Conservation (phyloP, 2,113 vertebrate species). For the Pluvianellus socialis region DNA sequence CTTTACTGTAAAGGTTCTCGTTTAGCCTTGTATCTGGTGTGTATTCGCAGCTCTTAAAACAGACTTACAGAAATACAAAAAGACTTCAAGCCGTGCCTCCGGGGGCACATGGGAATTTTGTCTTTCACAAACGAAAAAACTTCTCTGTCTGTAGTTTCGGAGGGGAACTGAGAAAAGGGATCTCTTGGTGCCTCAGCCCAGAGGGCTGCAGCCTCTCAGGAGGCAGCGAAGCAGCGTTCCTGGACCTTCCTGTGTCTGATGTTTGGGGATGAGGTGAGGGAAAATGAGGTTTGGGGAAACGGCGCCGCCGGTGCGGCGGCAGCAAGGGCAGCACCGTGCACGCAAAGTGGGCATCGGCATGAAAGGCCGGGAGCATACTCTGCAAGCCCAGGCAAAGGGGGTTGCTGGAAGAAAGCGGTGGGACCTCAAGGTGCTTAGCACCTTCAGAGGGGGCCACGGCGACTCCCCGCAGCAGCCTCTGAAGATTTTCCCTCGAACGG, state of each 20-base stretch:
- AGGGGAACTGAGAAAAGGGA: neutral
- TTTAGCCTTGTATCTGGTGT: neutral
- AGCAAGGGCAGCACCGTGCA: too few relatives aligned
- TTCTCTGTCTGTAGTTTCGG: neutral
- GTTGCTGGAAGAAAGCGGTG: neutral
- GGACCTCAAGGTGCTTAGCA: neutral
- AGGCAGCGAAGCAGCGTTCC: neutral
- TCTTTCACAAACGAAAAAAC: neutral
- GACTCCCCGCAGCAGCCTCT: neutral
- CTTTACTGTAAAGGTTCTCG: neutral
- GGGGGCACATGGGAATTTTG: neutral
- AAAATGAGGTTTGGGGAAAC: neutral
- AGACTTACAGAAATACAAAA: neutral
- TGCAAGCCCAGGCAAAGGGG: neutral
- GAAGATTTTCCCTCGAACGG: neutral
- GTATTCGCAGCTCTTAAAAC: neutral
- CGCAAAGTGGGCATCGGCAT: accelerated
- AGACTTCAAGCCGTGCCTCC: neutral
- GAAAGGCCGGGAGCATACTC: neutral
- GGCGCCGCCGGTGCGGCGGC: neutral
- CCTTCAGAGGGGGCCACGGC: neutral
- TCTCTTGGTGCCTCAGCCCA: neutral
- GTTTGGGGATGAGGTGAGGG: too few relatives aligned
- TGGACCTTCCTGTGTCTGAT: neutral
- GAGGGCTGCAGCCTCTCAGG: neutral